Evolutionary conservation across 1,140 invertebrate genomes (phyloP), one percentile per base, ranked within the genome.

Genomic region (Lepidotrigona ventralis): DNA sequence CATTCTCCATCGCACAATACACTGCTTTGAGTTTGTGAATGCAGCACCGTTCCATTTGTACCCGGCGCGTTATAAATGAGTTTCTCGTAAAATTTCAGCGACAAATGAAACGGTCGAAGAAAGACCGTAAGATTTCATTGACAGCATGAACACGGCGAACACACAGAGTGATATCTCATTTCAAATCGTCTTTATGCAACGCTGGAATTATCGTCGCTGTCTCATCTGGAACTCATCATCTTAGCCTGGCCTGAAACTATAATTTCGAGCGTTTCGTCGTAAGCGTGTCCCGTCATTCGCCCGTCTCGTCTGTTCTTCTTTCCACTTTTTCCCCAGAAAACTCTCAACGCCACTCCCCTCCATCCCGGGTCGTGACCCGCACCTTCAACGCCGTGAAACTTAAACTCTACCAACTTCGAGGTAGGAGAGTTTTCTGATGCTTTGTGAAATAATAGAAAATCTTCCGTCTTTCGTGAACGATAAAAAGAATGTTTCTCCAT

Each of bases 191-290:
- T 60, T 80, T 60, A 33, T 19, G 23, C 33, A 46, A 56, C 56
- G 11, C 17, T 15, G 26, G 39, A 33, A 26, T 80, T 80, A 80
- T 80, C 23, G 56, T 72, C 54, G 46, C 33, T 80, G 39, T 29
- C 78, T 80, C 33, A 69, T 72, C 56, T 46, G n/a, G n/a, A 51
- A 63, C 54, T 72, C 78, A 63, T 80, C 69, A 71, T 53, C 54
- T 29, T 68, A 68, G 26, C 56, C 76, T 69, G 19, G 19, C 15
- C 39, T 53, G 69, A 80, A 72, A 80, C 78, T 80, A 80, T 80
- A 80, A 72, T 80, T 72, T 60, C 15, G 26, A 39, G 53, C 69
- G 39, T 72, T 56, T 53, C 78, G 23, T 39, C n/a, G 39, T 63
- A 71, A 60, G 54, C 54, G n/a, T 51, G 68, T 79, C 77, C 71